Percentiles rank a stretch among this genome's conserved stretches.
Conservation (phyloP, 2,888 invertebrate genomes). For the Pseudococcus longispinus region DNA sequence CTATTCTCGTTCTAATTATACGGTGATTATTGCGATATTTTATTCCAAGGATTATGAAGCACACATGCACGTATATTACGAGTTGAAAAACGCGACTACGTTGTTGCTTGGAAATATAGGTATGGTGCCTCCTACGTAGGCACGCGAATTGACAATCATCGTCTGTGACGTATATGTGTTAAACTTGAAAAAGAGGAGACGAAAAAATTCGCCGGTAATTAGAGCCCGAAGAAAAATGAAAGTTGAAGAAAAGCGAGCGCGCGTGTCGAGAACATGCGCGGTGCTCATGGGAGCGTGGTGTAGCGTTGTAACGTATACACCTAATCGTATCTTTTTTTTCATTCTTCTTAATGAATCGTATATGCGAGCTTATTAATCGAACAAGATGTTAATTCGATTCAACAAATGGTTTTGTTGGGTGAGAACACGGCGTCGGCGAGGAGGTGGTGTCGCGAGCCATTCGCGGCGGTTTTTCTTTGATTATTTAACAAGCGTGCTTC, state of each 20-base stretch:
- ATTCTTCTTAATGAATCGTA: neutral
- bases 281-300: slow-evolving; percentile 16
- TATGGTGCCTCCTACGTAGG: neutral
- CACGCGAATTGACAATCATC: slow-evolving; percentile 17
- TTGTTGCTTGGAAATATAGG: neutral
- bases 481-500: slow-evolving; percentile 25
- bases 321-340: neutral
- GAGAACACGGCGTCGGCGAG: neutral
- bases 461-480: neutral
- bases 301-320: neutral
- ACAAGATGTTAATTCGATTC: slow-evolving; percentile 8
- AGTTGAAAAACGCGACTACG: neutral
- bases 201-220: slow-evolving; percentile 22
- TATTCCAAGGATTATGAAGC: slow-evolving; percentile 36
- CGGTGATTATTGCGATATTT: neutral
- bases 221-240: slow-evolving; percentile 9
- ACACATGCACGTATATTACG: neutral
- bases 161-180: neutral
- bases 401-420: neutral
- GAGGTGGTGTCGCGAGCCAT: neutral
- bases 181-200: neutral
- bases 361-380: neutral
- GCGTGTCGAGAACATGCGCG: slow-evolving; percentile 7
- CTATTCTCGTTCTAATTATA: slow-evolving; percentile 38
- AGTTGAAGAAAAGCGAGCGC: slow-evolving; percentile 14